These are phyloP conservation scores for Hetaerina titia DNA, from an alignment of 2,888 invertebrate species.

Conservation along the genomic window DNA sequence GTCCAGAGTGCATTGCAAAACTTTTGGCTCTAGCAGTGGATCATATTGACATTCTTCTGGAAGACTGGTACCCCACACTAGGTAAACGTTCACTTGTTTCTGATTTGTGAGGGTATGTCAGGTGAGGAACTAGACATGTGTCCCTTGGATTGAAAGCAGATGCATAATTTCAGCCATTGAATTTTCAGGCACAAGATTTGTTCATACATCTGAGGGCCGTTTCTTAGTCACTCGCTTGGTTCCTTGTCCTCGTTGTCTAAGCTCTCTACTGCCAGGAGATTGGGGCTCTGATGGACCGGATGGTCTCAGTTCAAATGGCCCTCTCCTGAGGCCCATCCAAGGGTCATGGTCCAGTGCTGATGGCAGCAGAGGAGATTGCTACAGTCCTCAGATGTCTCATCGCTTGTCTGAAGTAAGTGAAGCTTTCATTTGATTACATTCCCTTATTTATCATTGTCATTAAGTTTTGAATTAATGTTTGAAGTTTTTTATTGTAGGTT, in stretches of 20 bases:
- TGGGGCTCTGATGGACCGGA: conserved; percentile 71
- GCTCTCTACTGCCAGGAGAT: conserved; percentile 73
- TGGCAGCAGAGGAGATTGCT: conserved; percentile 22
- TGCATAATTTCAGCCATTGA: not conserved
- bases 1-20: conserved; percentile 88
- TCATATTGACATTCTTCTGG: conserved; percentile 96
- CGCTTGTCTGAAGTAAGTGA: not conserved
- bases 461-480: not conserved
- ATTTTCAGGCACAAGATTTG: conserved; percentile 91
- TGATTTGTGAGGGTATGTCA: not conserved
- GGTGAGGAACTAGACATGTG: not conserved
- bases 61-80: conserved; percentile 98
- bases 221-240: conserved; percentile 95
- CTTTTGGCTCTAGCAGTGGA: conserved; percentile 93
- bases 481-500: not conserved
- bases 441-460: too few relatives aligned
- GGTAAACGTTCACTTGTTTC: conserved; percentile 75
- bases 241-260: conserved; percentile 93
- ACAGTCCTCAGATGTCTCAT: conserved; percentile 16
- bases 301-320: not conserved
- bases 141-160: not conserved
- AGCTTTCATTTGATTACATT: too few relatives aligned
- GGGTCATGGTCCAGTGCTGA: conserved; percentile 5
- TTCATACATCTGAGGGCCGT: conserved; percentile 97
- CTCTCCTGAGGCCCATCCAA: not conserved